A percentile compares a stretch with the other conserved stretches of the same genome.
phyloP scores from a whole-genome alignment of 1,140 invertebrate species.

The Solen grandis region DNA sequence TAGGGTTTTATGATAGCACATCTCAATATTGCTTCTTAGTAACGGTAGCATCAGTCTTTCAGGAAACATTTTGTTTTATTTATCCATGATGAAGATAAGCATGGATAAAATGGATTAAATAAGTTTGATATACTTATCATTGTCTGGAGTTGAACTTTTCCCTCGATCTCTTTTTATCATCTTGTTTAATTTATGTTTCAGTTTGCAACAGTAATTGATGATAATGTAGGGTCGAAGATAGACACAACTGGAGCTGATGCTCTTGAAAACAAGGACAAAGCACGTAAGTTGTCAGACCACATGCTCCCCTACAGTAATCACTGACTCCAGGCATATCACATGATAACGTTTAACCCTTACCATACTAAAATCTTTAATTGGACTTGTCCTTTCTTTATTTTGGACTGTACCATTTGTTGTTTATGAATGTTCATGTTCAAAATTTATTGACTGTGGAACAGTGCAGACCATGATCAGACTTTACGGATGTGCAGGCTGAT shows the following conservation, averaged over 20 bases:
- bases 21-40: too few species aligned
- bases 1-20: too few species aligned
- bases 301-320: not conserved
- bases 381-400: not conserved
- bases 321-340: too few species aligned
- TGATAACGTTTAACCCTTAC: too few species aligned
- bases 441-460: too few species aligned
- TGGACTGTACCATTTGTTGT: too few species aligned
- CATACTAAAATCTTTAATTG: not conserved
- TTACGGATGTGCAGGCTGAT: too few species aligned
- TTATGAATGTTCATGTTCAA: too few species aligned
- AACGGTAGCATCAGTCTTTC: too few species aligned
- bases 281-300: conserved; percentile 62
- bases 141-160: not conserved
- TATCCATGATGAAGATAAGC: not conserved
- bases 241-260: conserved; percentile 69
- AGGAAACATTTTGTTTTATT: not conserved
- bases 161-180: too few species aligned
- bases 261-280: conserved; percentile 74
- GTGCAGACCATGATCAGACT: too few species aligned
- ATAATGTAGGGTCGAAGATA: conserved; percentile 63
- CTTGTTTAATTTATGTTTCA: too few species aligned
- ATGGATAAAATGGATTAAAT: not conserved
- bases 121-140: not conserved
- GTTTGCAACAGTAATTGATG: conserved; percentile 78